Conservation (phyloP, 2,113 vertebrate genomes). For the Microcebus tavaratra region DNA sequence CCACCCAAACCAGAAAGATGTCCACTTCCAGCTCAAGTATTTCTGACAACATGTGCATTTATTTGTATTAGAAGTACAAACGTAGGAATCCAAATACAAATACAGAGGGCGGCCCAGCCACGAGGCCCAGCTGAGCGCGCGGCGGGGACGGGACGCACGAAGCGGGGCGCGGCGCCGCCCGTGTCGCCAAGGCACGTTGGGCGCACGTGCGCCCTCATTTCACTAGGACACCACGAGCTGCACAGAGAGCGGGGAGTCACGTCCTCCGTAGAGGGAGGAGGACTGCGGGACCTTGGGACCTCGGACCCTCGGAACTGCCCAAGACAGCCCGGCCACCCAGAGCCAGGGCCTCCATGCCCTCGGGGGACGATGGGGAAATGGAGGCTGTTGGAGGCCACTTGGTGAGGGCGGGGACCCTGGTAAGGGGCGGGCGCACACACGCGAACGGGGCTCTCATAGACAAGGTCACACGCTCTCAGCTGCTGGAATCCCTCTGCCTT, state of each 20-base stretch:
- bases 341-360: background rate
- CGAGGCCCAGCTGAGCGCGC: background rate
- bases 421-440: background rate
- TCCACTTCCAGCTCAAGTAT: background rate
- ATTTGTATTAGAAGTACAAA: slow-evolving; percentile 89
- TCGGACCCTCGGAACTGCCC: background rate
- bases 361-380: fast-evolving
- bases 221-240: slow-evolving; percentile 83
- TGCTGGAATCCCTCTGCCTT: background rate
- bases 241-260: slow-evolving; percentile 77
- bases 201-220: slow-evolving; percentile 83
- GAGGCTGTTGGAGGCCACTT: background rate
- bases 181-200: slow-evolving; percentile 87
- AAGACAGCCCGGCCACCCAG: slow-evolving; percentile 54
- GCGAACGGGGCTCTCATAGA: background rate
- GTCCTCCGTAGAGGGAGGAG: slow-evolving; percentile 63
- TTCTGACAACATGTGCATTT: slow-evolving; percentile 87
- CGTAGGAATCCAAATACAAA: slow-evolving; percentile 86
- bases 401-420: background rate
- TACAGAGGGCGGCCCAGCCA: slow-evolving; percentile 83
- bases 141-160: background rate
- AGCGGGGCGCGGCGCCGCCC: slow-evolving; percentile 72
- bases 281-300: slow-evolving; percentile 44
- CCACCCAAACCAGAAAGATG: slow-evolving; percentile 46
- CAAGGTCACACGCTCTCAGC: too few relatives aligned